Base-by-base conservation (phyloP, 2,888 invertebrate species). In the Adelognathus sp. region DNA sequence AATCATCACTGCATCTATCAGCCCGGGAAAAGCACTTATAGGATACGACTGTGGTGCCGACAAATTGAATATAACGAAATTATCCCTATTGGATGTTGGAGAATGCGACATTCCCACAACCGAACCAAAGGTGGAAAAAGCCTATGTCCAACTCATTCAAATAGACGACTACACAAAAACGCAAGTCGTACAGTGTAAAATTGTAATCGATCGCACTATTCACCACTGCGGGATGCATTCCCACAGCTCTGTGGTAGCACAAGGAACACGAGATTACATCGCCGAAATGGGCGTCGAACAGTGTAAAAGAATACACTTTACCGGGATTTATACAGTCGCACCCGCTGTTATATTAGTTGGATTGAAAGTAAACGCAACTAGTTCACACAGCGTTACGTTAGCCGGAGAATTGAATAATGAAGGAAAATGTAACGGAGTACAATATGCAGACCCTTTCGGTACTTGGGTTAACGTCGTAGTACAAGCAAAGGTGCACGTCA, bases 1-100 rank as follows among this genome's bases (percentile, higher is more conserved):
- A 9, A 3, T 39, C 11, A 11, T 39, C 14, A 39, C 3, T 1
- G 9, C 11, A n/a, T 39, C 11, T 3, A 39, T 39, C 9, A 9
- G n/a, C n/a, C 1, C 52, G 0, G 21, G 39, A 27, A 7, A 41
- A 24, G 27, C 70, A 11, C 5, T 44, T 16, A 66, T 80, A 0
- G 78, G 74, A 9, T 81, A 74, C 54, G 76, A 79, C 58, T 79
- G 77, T 41, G 66, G 79, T 3, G 29, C 39, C 3, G 7, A 50
- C 2, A 39, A 54, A 1, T n/a, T 63, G 1, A 79, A 79, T 60
- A 64, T 81, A 2, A 81, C 78, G 0, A 52, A 56, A 0, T 5
- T 76, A 5, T 80, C 73, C 0, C 27, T 80, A 11, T 7, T 67
- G 2, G 74, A 81, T 1, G 66, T 76, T 5, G 69, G 64, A 2